A percentile compares a stretch with the other conserved stretches of the same genome.
Conservation (phyloP, 1,140 invertebrate genomes). For the Ericerus pela region DNA sequence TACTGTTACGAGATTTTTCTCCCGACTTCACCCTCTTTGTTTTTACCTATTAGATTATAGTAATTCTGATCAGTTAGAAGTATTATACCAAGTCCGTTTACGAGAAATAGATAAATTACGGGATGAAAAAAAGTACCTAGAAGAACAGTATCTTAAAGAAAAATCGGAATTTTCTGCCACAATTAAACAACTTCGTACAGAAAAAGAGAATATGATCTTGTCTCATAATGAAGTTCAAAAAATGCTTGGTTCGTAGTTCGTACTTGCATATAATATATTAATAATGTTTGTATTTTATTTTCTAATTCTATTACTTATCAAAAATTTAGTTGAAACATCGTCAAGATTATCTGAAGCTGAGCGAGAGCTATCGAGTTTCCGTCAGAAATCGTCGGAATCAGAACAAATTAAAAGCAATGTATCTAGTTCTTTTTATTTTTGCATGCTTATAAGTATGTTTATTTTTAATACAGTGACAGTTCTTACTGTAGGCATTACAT, state of each 20-base stretch:
- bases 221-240: background rate
- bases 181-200: background rate
- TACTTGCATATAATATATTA: background rate
- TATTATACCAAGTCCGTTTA: background rate
- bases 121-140: background rate
- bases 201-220: background rate
- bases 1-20: too few relatives aligned
- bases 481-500: background rate
- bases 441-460: background rate
- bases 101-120: conserved; percentile 1
- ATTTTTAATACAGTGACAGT: too few relatives aligned
- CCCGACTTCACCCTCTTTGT: too few relatives aligned
- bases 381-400: background rate
- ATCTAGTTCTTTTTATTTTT: background rate
- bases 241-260: background rate
- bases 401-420: background rate
- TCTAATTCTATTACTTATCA: background rate
- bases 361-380: background rate
- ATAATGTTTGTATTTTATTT: background rate
- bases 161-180: background rate
- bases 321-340: conserved; percentile 1
- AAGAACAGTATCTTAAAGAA: background rate
- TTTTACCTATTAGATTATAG: background rate
- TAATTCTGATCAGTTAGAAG: background rate
- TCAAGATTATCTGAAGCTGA: background rate